A percentile compares a stretch with the other conserved stretches of the same genome.
Conservation (phyloP, 2,113 vertebrate genomes). For the Cryptomyrus ogoouensis region DNA sequence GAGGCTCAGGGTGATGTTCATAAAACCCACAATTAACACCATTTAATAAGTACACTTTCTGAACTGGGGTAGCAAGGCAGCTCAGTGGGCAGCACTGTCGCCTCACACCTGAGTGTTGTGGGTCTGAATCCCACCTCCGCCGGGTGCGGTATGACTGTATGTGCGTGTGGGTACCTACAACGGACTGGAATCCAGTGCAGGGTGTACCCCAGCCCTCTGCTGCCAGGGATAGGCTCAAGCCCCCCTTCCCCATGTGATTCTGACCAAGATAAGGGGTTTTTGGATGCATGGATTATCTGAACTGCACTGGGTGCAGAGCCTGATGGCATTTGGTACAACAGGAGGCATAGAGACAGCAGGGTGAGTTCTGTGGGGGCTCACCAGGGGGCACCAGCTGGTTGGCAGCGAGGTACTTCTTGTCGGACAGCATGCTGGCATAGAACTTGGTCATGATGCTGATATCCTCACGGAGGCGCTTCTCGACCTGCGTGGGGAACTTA, state of each 20-base stretch:
- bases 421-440: conserved; percentile 94
- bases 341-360: background rate
- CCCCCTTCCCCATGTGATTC: background rate
- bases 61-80: background rate
- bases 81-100: background rate
- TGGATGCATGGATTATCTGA: background rate
- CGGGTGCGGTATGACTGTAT: background rate
- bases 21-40: background rate
- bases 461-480: conserved; percentile 88
- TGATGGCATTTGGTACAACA: background rate
- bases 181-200: background rate
- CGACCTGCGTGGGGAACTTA: conserved; percentile 88
- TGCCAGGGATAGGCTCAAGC: background rate
- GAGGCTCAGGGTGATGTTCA: background rate
- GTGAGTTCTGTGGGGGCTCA: conserved; percentile 52
- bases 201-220: background rate
- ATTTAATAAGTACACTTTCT: background rate
- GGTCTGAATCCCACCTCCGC: background rate
- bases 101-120: background rate
- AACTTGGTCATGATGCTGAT: conserved; percentile 92
- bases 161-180: background rate
- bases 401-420: conserved; percentile 96
- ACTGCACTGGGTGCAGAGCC: background rate
- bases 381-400: conserved; percentile 89
- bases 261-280: background rate